phyloP scores from a whole-genome alignment of 2,888 invertebrate genomes.

The Eilema sororculum region DNA sequence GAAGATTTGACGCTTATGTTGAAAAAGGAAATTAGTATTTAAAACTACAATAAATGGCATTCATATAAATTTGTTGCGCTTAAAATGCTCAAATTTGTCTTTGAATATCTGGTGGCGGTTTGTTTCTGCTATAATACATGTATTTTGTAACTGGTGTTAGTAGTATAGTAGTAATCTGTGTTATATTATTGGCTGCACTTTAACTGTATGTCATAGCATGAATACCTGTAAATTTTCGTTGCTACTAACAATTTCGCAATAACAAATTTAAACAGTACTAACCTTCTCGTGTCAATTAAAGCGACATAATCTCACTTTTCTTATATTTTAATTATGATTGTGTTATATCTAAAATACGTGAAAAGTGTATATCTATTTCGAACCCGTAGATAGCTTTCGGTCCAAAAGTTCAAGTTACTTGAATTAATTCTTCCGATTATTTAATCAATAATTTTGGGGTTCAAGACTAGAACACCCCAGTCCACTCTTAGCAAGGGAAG shows the following conservation, averaged over 20 bases:
- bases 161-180: not conserved
- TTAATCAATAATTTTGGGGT: not conserved
- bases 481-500: not conserved
- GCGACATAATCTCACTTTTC: not conserved
- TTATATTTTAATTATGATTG: not conserved
- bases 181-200: not conserved
- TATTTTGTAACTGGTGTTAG: slow-evolving; percentile 5
- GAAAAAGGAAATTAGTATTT: not conserved
- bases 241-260: not conserved
- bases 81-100: not conserved
- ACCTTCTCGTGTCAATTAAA: too few species aligned
- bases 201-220: not conserved
- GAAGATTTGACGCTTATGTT: not conserved
- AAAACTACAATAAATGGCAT: not conserved
- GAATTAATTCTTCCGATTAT: not conserved
- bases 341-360: not conserved
- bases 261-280: not conserved
- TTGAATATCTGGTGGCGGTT: not conserved
- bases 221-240: not conserved
- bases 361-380: too few species aligned
- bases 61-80: not conserved
- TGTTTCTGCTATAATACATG: slow-evolving; percentile 1
- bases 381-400: not conserved
- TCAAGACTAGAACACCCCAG: not conserved
- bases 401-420: not conserved